A percentile compares a stretch with the other conserved stretches of the same genome.
phyloP scores from a whole-genome alignment of 2,888 invertebrate genomes.

The Erynnis tages region DNA sequence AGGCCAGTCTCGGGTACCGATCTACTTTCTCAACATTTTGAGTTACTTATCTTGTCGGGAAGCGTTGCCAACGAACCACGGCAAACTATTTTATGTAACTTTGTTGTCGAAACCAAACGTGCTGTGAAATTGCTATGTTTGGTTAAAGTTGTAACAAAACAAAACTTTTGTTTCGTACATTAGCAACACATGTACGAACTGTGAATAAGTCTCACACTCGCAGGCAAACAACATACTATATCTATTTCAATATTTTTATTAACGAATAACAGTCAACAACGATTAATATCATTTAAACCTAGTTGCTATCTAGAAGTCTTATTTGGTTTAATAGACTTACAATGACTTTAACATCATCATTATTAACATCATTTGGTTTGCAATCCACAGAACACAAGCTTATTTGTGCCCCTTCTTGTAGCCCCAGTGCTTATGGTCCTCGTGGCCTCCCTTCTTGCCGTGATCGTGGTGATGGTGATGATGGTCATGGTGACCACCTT shows the following conservation, averaged over 20 bases:
- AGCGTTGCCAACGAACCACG: constrained; percentile 67
- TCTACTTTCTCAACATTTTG: constrained; percentile 74
- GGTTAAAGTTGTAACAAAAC: constrained; percentile 10
- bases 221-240: background rate
- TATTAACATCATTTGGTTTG: constrained; percentile 16
- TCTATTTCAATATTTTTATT: constrained; percentile 23
- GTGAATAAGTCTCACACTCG: background rate
- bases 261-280: constrained; percentile 29
- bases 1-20: constrained; percentile 71
- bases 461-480: constrained; percentile 88
- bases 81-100: constrained; percentile 74
- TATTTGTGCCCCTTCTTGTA: constrained; percentile 80
- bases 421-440: constrained; percentile 91
- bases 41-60: constrained; percentile 72
- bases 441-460: constrained; percentile 90
- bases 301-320: background rate
- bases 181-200: constrained; percentile 6
- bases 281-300: constrained; percentile 4
- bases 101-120: constrained; percentile 74
- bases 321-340: background rate
- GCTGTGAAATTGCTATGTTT: constrained; percentile 38
- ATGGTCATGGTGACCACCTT: constrained; percentile 89
- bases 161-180: constrained; percentile 19
- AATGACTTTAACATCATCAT: constrained; percentile 4
- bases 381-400: constrained; percentile 44